These are phyloP conservation scores for Sebastolobus alascanus DNA, from an alignment of 2,797 vertebrate genomes.

Conservation along the genomic window DNA sequence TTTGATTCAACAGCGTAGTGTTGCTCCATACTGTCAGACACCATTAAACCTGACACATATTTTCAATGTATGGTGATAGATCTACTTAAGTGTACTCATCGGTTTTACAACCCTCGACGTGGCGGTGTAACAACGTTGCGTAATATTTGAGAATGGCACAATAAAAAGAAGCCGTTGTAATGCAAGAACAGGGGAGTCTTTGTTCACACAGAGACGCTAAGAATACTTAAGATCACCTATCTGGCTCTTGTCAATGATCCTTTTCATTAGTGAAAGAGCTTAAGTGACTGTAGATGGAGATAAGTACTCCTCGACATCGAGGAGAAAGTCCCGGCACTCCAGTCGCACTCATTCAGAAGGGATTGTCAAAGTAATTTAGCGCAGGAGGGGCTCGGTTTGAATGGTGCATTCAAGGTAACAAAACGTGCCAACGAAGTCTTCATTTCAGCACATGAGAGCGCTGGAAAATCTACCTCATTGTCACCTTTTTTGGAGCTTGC, in stretches of 20 bases:
- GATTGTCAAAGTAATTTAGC: conserved; percentile 51
- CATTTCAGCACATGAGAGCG: conserved; percentile 22
- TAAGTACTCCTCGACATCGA: conserved; percentile 56
- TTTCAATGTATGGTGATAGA: conserved; percentile 46
- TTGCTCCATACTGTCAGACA: conserved; percentile 37
- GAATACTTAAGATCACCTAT: conserved; percentile 64
- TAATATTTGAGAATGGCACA: conserved; percentile 25
- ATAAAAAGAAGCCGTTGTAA: conserved; percentile 10
- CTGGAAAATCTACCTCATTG: conserved; percentile 30
- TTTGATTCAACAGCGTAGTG: conserved; percentile 38
- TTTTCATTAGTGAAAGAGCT: conserved; percentile 70
- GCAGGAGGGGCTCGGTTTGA: conserved; percentile 22
- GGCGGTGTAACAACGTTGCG: conserved; percentile 19
- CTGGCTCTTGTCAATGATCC: conserved; percentile 63
- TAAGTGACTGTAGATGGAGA: conserved; percentile 70
- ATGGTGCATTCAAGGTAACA: conserved; percentile 50
- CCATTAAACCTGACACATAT: conserved; percentile 48
- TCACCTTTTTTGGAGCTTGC: conserved; percentile 35
- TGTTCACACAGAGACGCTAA: conserved; percentile 41
- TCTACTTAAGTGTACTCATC: conserved; percentile 27
- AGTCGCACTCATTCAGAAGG: conserved; percentile 46
- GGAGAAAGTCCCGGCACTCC: conserved; percentile 44
- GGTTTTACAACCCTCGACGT: conserved; percentile 30
- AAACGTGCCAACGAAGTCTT: conserved; percentile 12
- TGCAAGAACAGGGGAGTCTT: conserved; percentile 34